phyloP scores from a whole-genome alignment of 1,140 invertebrate species.

The Limonius californicus region DNA sequence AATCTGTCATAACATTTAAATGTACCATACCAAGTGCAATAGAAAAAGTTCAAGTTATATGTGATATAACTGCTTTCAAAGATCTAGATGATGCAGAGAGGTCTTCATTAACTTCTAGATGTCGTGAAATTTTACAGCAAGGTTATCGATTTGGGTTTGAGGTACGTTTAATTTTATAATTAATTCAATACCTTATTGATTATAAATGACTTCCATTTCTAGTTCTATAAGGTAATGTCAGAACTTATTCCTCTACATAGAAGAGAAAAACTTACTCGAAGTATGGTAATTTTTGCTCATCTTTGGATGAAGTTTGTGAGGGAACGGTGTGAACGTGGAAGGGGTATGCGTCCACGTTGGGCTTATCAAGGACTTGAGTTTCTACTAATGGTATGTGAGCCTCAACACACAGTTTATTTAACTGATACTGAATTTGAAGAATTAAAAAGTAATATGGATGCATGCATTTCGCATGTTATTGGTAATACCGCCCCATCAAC shows the following conservation, averaged over 20 bases:
- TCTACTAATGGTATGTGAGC: conserved; percentile 76
- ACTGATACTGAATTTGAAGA: conserved; percentile 73
- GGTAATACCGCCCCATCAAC: conserved; percentile 55
- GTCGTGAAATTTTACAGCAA: conserved; percentile 79
- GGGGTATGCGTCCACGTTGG: conserved; percentile 79
- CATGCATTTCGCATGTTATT: conserved; percentile 77
- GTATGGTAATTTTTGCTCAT: conserved; percentile 70
- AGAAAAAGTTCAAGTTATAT: conserved; percentile 58
- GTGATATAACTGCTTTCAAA: conserved; percentile 51
- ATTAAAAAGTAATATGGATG: conserved; percentile 45
- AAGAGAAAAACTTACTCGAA: conserved; percentile 33
- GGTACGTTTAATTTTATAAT: conserved; percentile 46
- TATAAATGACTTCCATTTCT: conserved; percentile 28
- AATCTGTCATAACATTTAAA: conserved; percentile 52
- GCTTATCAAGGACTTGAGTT: conserved; percentile 83
- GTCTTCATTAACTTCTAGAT: conserved; percentile 55
- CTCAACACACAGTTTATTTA: conserved; percentile 70
- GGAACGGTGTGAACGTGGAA: conserved; percentile 74
- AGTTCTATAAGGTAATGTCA: conserved; percentile 80
- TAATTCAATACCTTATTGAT: too few species aligned
- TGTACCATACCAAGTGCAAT: conserved; percentile 60
- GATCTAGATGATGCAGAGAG: conserved; percentile 53
- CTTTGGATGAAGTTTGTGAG: conserved; percentile 87
- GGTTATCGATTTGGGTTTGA: conserved; percentile 87
- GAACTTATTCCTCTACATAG: conserved; percentile 35